Percentiles rank a stretch among this genome's conserved stretches.
phyloP scores from a whole-genome alignment of 1,140 invertebrate genomes.

The Helicoverpa zea region DNA sequence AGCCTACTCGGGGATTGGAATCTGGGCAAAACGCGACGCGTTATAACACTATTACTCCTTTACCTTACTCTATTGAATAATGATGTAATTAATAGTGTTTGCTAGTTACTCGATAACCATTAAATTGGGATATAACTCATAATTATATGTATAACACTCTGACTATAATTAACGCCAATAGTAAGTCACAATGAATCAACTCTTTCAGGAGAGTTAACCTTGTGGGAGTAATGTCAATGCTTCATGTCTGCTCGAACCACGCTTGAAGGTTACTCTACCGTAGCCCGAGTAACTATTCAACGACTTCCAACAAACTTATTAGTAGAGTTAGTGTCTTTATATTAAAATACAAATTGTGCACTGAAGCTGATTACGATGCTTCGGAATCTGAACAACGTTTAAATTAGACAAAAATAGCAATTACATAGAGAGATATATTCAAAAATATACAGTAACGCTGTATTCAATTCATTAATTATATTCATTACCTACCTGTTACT shows the following conservation, averaged over 20 bases:
- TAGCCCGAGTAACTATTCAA: slow-evolving; percentile 28
- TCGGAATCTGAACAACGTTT: too few species aligned
- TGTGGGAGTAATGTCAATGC: slow-evolving; percentile 59
- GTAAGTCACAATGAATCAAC: neutral
- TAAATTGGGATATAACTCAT: neutral
- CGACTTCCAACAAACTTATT: slow-evolving; percentile 10
- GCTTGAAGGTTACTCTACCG: slow-evolving; percentile 59
- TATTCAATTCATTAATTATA: slow-evolving; percentile 29
- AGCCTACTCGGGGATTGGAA: neutral
- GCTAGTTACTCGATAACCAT: neutral
- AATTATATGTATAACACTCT: neutral
- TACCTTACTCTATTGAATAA: neutral
- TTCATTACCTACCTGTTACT: slow-evolving; percentile 47
- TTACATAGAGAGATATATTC: too few species aligned
- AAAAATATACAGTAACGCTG: too few species aligned
- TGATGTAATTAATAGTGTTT: neutral
- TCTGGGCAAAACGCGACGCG: neutral
- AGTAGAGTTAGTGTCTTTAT: neutral
- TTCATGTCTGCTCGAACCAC: slow-evolving; percentile 53
- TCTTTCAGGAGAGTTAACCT: slow-evolving; percentile 52
- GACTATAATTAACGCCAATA: slow-evolving; percentile 31
- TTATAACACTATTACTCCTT: neutral
- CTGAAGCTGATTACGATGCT: too few species aligned
- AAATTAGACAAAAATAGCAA: too few species aligned
- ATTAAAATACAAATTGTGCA: too few species aligned